phyloP scores from a whole-genome alignment of 35 echinoderm and acorn worm genomes.

The Lytechinus variegatus region DNA sequence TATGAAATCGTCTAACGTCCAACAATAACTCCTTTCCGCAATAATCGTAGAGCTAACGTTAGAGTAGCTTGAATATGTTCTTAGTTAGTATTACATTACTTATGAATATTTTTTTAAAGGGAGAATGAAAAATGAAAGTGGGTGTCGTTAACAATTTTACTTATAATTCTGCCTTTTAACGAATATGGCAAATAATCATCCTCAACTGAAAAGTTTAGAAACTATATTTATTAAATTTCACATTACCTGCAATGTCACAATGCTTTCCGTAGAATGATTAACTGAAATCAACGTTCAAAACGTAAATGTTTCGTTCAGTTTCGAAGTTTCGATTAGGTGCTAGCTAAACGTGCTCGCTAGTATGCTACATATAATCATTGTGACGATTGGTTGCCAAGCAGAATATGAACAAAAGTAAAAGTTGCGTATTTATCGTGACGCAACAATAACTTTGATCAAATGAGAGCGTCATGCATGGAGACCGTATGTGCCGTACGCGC shows the following conservation, averaged over 20 bases:
- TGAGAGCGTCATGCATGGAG: neutral
- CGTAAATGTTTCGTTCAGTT: neutral
- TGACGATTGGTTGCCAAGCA: neutral
- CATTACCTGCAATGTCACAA: neutral
- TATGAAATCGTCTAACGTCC: too few species aligned
- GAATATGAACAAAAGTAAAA: neutral
- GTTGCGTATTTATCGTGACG: neutral
- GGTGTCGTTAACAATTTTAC: too few species aligned
- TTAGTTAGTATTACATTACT: too few species aligned
- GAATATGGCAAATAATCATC: too few species aligned
- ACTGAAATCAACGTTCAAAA: neutral
- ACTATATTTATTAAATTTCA: neutral
- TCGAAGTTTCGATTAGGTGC: neutral
- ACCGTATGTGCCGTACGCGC: neutral
- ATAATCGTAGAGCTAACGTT: too few species aligned
- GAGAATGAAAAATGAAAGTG: too few species aligned
- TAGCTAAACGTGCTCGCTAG: slow-evolving; percentile 1
- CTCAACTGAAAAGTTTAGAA: too few species aligned
- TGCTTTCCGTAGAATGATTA: neutral
- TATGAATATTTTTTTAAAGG: too few species aligned
- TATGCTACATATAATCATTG: neutral
- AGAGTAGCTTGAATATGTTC: too few species aligned
- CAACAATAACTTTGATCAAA: neutral
- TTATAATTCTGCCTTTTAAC: too few species aligned
- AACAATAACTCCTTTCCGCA: too few species aligned